A percentile compares a stretch with the other conserved stretches of the same genome.
Conservation (phyloP, 2,888 invertebrate species). For the Clitarchus hookeri region DNA sequence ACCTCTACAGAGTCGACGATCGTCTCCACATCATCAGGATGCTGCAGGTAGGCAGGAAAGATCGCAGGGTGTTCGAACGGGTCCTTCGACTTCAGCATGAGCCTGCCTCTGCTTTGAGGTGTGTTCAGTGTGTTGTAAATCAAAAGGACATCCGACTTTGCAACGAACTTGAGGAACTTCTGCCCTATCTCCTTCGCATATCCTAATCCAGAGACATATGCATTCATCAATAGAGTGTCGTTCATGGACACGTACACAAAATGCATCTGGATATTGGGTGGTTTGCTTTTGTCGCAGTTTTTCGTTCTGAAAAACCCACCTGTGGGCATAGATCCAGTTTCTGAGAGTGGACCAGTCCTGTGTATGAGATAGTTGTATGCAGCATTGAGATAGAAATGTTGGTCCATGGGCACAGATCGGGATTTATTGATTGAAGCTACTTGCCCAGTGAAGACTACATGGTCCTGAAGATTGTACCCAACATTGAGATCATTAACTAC, state of each 20-base stretch:
- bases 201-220: not conserved
- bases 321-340: not conserved
- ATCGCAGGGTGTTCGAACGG: not conserved
- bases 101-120: not conserved
- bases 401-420: not conserved
- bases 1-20: not conserved
- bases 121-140: not conserved
- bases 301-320: not conserved
- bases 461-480: not conserved
- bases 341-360: not conserved
- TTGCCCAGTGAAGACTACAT: not conserved
- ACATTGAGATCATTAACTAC: not conserved
- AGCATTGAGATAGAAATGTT: not conserved
- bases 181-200: not conserved
- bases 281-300: not conserved
- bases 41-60: not conserved
- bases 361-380: not conserved
- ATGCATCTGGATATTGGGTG: not conserved
- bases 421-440: not conserved
- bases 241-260: not conserved
- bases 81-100: not conserved
- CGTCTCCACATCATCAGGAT: not conserved
- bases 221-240: not conserved
- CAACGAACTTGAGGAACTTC: not conserved
- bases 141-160: not conserved